Evolutionary conservation across 2,888 invertebrate species (phyloP), one percentile per base, ranked within the genome.

Genomic region (Drosophila algonquin): DNA sequence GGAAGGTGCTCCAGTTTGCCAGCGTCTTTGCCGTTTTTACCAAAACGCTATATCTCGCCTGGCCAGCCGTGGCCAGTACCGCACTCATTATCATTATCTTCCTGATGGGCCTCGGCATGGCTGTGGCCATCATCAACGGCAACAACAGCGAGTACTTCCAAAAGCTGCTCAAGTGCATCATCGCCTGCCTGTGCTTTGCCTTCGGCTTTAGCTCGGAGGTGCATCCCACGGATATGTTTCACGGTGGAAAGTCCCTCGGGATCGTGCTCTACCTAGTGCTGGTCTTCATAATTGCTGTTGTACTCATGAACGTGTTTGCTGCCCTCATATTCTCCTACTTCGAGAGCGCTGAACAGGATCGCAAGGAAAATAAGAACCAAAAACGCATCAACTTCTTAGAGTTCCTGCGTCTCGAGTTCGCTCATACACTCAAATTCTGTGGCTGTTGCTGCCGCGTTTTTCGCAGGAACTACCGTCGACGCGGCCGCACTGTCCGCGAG

Each of bases 1-100:
- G 92, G 92, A 91, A 91, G 59, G 78, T 91, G 8, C 62, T 92
- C 24, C 91, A 92, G 61, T 91, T 92, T 51, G 81, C 89, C 5
- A 58, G 65, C 2, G 80, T 89, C 2, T 92, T 92, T 67, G 83
- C 89, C 27, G 59, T 90, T 0, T 87, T 91, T 40, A 87, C 90
- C 21, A 73, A 57, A 5, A 91, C 90, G 0, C 73, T 92, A 2
- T 68, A 68, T 8, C 51, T 72, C 1, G 84, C 91, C 0, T 77
- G 80, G 59, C 55, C 52, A 1, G 76, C 84, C 0, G 55, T 91
- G 27, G 24, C 73, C 12, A 76, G 83, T 18, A 86, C 89, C 0
- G 65, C 77, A 0, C 10, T 87, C 10, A 73, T 87, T 16, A 84
- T 90, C 0, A 2, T 81, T 0, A 74, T 91, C 9, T 80, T 90